Percentiles rank a stretch among this genome's conserved stretches.
Evolutionary conservation across 2,113 vertebrate species (phyloP).

Genomic region (Amphilophus citrinellus): DNA sequence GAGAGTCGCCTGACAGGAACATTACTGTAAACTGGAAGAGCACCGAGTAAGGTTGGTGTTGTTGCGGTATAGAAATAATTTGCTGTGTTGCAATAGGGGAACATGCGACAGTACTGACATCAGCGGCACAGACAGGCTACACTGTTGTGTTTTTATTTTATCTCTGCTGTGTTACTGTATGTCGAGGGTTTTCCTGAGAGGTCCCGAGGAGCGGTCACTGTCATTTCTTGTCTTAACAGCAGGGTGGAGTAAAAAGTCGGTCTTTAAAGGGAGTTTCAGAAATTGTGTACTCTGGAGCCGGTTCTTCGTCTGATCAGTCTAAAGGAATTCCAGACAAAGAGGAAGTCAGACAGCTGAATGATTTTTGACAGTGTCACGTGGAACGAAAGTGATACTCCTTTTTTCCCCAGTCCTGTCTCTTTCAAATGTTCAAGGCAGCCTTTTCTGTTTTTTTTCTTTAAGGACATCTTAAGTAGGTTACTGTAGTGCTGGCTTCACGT

Average conservation of each 20-base stretch:
- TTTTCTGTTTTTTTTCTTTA: not conserved
- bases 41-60: not conserved
- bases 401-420: rapidly evolving
- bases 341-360: not conserved
- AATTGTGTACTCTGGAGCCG: not conserved
- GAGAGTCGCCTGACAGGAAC: not conserved
- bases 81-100: not conserved
- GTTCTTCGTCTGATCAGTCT: not conserved
- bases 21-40: not conserved
- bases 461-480: not conserved
- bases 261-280: constrained; percentile 24
- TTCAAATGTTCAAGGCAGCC: not conserved
- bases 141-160: not conserved
- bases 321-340: not conserved
- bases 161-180: not conserved
- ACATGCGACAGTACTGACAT: not conserved
- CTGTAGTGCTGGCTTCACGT: not conserved
- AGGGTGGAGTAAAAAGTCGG: constrained; percentile 54
- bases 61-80: not conserved
- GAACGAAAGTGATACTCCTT: not conserved
- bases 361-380: not conserved
- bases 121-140: not conserved
- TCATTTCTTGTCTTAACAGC: constrained; percentile 42
- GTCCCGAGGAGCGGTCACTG: not conserved
- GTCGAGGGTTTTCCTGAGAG: not conserved